Percentiles rank a stretch among this genome's conserved stretches.
Conservation (phyloP, 2,797 vertebrate genomes). For the Saxicola maurus region DNA sequence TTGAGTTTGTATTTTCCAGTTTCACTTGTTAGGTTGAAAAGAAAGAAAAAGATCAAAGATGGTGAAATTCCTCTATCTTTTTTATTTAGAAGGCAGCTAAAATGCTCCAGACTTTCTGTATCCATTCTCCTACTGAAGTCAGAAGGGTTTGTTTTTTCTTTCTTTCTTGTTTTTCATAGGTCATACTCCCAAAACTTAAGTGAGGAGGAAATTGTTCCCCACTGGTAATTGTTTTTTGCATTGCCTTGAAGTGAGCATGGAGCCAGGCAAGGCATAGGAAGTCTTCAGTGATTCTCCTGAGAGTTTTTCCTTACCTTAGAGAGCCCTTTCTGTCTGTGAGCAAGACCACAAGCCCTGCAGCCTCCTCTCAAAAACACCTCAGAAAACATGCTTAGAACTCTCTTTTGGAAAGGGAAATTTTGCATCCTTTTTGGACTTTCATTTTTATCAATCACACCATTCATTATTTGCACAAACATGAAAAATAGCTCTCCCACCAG, state of each 20-base stretch:
- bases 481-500: constrained; percentile 22
- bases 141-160: not conserved
- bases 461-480: not conserved
- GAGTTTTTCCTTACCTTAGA: not conserved
- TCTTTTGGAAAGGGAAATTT: not conserved
- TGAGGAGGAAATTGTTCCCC: not conserved
- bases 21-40: not conserved
- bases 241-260: not conserved
- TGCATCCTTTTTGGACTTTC: not conserved
- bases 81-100: constrained; percentile 4
- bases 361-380: not conserved
- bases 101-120: not conserved
- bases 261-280: not conserved
- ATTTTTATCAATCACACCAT: constrained; percentile 24
- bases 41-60: not conserved
- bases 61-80: not conserved
- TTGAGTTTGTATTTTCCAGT: not conserved
- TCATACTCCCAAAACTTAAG: not conserved
- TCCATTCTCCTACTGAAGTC: not conserved
- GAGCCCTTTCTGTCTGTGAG: not conserved
- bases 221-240: not conserved
- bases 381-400: not conserved
- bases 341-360: not conserved
- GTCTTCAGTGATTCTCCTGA: not conserved
- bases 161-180: not conserved